Evolutionary conservation across 2,797 vertebrate genomes (phyloP).

Genomic region (Galagoides demidoff): DNA sequence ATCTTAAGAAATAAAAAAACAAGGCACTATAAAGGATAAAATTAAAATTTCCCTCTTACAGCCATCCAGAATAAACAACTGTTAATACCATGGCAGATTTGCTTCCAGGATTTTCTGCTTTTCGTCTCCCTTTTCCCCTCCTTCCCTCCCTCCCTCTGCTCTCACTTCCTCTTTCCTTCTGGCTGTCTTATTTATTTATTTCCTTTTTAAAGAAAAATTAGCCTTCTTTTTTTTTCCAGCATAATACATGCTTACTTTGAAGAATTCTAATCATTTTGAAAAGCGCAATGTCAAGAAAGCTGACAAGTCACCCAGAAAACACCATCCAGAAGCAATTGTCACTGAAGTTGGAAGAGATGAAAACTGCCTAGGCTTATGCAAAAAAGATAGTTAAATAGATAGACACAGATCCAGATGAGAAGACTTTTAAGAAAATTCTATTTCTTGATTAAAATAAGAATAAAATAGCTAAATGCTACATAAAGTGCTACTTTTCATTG

Average conservation of each 20-base stretch:
- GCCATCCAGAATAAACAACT: slow-evolving; percentile 7
- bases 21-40: background rate
- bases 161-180: background rate
- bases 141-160: background rate
- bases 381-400: background rate
- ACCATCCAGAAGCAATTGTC: slow-evolving; percentile 1
- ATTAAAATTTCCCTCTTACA: slow-evolving; percentile 46
- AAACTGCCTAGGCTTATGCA: background rate
- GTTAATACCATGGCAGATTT: slow-evolving; percentile 2
- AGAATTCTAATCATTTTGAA: slow-evolving; percentile 33
- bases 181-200: background rate
- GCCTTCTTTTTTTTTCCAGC: slow-evolving; percentile 32
- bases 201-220: slow-evolving; percentile 12
- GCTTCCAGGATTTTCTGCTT: background rate
- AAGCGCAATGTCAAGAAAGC: slow-evolving; percentile 9
- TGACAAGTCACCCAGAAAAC: slow-evolving; percentile 21
- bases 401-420: background rate
- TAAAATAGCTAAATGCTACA: slow-evolving; percentile 17
- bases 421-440: slow-evolving; percentile 32
- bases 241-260: slow-evolving; percentile 19
- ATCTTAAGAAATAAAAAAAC: background rate
- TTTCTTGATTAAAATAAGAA: slow-evolving; percentile 42
- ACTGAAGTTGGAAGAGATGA: background rate
- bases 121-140: background rate
- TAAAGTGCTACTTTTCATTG: slow-evolving; percentile 32